A percentile compares a stretch with the other conserved stretches of the same genome.
phyloP scores from a whole-genome alignment of 2,797 vertebrate species.

The Chaunax sp. region DNA sequence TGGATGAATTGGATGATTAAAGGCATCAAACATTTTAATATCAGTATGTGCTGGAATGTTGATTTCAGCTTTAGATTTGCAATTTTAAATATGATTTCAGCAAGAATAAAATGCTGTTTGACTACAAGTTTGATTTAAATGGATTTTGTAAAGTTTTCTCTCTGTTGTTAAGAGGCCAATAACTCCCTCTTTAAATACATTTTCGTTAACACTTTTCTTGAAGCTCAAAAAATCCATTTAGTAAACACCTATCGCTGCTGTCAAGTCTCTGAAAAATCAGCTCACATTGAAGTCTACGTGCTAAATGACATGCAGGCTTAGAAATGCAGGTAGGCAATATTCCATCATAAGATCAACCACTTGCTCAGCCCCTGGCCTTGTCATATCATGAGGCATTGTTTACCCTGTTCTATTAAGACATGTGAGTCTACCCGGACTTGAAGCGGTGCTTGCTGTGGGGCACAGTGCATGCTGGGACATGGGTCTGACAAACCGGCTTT shows the following conservation, averaged over 20 bases:
- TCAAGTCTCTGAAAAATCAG: not conserved
- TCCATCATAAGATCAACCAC: constrained; percentile 59
- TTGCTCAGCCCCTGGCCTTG: constrained; percentile 59
- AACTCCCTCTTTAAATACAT: not conserved
- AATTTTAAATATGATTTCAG: not conserved
- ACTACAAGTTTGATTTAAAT: not conserved
- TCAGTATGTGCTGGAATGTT: not conserved
- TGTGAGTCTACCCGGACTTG: constrained; percentile 58
- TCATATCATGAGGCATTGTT: constrained; percentile 64
- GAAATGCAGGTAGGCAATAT: constrained; percentile 10
- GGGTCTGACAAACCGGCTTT: constrained; percentile 38
- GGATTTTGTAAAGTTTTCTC: not conserved
- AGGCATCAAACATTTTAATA: not conserved
- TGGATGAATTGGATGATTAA: not conserved
- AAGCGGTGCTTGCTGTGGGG: constrained; percentile 14
- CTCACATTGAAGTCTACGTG: not conserved
- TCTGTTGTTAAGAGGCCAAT: not conserved
- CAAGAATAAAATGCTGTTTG: not conserved
- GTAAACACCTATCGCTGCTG: not conserved
- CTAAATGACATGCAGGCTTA: constrained; percentile 4
- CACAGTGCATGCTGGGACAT: constrained; percentile 28
- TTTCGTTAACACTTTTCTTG: not conserved
- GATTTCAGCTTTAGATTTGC: not conserved
- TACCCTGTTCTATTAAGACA: constrained; percentile 63
- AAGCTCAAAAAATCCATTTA: not conserved